Evolutionary conservation across 2,888 invertebrate genomes (phyloP).

Genomic region (Hyposoter dolosus): DNA sequence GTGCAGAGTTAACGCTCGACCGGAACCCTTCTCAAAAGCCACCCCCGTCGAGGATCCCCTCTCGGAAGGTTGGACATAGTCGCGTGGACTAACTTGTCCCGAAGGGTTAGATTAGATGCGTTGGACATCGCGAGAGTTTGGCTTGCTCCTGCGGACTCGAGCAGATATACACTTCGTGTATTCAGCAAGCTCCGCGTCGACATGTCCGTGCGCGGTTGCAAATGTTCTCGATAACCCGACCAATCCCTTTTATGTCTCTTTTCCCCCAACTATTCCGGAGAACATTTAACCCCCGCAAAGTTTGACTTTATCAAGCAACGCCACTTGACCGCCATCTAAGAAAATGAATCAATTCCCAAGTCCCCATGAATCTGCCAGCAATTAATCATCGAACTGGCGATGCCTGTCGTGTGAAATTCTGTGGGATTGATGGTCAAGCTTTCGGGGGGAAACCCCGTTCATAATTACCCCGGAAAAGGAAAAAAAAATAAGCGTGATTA

Average conservation of each 20-base stretch:
- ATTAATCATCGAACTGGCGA: neutral
- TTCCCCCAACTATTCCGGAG: neutral
- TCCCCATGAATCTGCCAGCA: neutral
- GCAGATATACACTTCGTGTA: constrained; percentile 72
- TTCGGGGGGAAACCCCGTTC: neutral
- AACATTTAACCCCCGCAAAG: constrained; percentile 10
- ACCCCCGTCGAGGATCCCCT: constrained; percentile 8
- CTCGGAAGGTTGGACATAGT: constrained; percentile 35
- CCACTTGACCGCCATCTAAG: neutral
- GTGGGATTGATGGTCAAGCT: neutral
- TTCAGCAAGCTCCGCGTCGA: constrained; percentile 78
- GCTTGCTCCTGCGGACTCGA: constrained; percentile 75
- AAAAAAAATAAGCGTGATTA: neutral
- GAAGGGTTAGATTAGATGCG: constrained; percentile 84
- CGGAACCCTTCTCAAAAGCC: constrained; percentile 44
- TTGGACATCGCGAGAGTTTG: constrained; percentile 74
- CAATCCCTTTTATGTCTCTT: constrained; percentile 1
- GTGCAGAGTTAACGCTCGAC: constrained; percentile 43
- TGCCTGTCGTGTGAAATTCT: neutral
- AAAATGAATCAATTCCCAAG: neutral
- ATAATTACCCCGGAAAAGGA: neutral
- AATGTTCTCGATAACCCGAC: constrained; percentile 50
- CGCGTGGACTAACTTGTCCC: constrained; percentile 81
- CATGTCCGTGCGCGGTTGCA: constrained; percentile 32
- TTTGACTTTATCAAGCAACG: constrained; percentile 1